phyloP scores from a whole-genome alignment of 1,140 invertebrate species.

The Achatina immaculata region DNA sequence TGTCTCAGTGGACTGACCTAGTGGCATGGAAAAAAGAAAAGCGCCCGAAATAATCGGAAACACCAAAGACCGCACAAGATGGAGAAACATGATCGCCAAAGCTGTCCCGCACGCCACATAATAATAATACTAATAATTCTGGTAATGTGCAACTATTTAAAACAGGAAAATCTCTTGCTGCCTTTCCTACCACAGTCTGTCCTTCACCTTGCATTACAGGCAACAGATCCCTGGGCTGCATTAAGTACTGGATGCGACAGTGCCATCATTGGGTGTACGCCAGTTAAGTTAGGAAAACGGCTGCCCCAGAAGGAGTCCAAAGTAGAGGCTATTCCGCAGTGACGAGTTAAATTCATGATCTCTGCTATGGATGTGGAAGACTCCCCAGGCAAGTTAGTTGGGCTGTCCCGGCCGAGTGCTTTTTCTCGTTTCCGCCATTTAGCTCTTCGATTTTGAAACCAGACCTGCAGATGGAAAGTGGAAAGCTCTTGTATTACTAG shows the following conservation, averaged over 20 bases:
- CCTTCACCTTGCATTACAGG: slow-evolving; percentile 20
- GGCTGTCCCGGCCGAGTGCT: slow-evolving; percentile 73
- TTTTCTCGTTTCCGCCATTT: slow-evolving; percentile 96
- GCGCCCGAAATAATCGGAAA: too few species aligned
- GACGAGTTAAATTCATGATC: slow-evolving; percentile 43
- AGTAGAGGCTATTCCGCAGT: slow-evolving; percentile 46
- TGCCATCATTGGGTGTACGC: slow-evolving; percentile 62
- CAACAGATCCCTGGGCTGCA: slow-evolving; percentile 41
- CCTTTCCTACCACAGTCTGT: too few species aligned
- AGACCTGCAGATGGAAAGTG: not conserved
- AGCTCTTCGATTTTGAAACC: slow-evolving; percentile 74
- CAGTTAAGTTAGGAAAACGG: slow-evolving; percentile 60
- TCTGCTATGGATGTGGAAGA: slow-evolving; percentile 48
- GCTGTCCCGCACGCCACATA: too few species aligned
- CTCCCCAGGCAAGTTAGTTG: slow-evolving; percentile 75
- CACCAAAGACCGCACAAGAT: too few species aligned
- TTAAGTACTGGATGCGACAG: slow-evolving; percentile 55
- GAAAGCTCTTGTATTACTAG: too few species aligned
- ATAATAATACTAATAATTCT: too few species aligned
- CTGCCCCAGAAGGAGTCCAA: slow-evolving; percentile 58
- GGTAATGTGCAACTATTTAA: too few species aligned
- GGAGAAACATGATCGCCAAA: too few species aligned
- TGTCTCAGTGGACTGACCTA: too few species aligned
- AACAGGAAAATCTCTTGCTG: too few species aligned
- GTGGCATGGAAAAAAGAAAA: too few species aligned